phyloP scores from a whole-genome alignment of 2,113 vertebrate species.

The Lipotes vexillifer region DNA sequence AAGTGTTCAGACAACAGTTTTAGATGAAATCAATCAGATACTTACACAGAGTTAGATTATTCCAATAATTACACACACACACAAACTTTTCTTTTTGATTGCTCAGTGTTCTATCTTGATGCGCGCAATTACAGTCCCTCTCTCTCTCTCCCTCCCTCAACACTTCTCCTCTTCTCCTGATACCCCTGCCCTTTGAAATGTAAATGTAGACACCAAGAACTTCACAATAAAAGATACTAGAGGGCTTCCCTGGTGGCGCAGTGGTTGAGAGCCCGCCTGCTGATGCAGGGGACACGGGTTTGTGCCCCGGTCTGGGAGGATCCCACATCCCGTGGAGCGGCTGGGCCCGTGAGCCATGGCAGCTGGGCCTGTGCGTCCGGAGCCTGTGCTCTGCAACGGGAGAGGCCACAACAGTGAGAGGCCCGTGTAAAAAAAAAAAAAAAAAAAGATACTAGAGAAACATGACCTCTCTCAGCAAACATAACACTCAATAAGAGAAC shows the following conservation, averaged over 20 bases:
- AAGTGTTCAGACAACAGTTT: constrained; percentile 9
- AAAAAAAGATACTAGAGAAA: neutral
- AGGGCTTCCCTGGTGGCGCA: too few relatives aligned
- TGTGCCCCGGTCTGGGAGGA: too few relatives aligned
- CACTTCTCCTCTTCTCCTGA: neutral
- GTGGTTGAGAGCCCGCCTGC: too few relatives aligned
- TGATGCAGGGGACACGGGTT: too few relatives aligned
- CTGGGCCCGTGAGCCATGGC: too few relatives aligned
- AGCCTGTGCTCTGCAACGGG: too few relatives aligned
- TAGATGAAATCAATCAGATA: neutral
- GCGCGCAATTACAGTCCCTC: neutral
- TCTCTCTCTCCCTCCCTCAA: neutral
- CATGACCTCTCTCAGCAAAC: neutral
- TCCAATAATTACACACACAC: neutral
- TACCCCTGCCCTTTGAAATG: neutral
- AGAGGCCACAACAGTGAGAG: too few relatives aligned
- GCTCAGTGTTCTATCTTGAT: neutral
- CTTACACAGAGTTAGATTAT: neutral
- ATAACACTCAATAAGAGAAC: neutral
- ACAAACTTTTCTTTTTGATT: neutral
- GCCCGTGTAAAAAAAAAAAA: too few relatives aligned
- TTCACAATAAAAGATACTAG: neutral
- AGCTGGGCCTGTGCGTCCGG: too few relatives aligned
- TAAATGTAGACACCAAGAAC: neutral
- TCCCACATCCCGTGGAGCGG: too few relatives aligned